Base-by-base conservation (phyloP, 2,113 vertebrate species). In the Rhinoptilus africanus region DNA sequence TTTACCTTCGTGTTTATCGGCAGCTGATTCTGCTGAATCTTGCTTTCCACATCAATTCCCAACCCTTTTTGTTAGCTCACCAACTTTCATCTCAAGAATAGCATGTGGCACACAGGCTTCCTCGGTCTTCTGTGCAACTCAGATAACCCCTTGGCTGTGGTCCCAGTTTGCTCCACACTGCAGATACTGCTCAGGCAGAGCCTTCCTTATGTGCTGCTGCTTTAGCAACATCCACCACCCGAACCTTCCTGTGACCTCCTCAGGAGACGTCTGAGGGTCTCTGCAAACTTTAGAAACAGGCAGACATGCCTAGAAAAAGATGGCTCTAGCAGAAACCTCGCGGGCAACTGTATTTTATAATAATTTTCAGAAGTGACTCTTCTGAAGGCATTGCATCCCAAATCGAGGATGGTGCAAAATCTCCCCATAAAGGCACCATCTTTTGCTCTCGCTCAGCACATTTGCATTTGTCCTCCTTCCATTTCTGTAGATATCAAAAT, bases 381-480 rank as follows among this genome's bases (percentile, higher is more conserved):
- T 63, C 4, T 6, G 48, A 76, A 88, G 63, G n/a, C 8, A 5
- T 47, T 2, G 1, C 47, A 76, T 59, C 63, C 53, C 48, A 77
- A 19, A 63, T n/a, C 2, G 4, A 59, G 27, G 43, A 54, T 12
- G 15, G 43, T 64, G 73, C 68, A 64, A 85, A 89, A 73, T 54
- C 73, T 68, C 54, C 62, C 53, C 45, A 41, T 0, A 2, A 87
- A 86, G n/a, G 32, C 41, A 86, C 59, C 24, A n/a, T 34, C 19
- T 27, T 79, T 79, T 87, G 8, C 12, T 51, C 37, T 60, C 26
- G 43, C 53, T 84, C 37, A 67, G 26, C 50, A 75, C 17, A 67
- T 71, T 79, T 85, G 64, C 48, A 54, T 87, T 89, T 85, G 68
- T 69, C 63, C 77, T 81, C 68, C 73, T 95, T 89, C 88, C 79